These are phyloP conservation scores for Rhabdomys dilectus DNA, from an alignment of 2,113 vertebrate species.

Conservation along the genomic window DNA sequence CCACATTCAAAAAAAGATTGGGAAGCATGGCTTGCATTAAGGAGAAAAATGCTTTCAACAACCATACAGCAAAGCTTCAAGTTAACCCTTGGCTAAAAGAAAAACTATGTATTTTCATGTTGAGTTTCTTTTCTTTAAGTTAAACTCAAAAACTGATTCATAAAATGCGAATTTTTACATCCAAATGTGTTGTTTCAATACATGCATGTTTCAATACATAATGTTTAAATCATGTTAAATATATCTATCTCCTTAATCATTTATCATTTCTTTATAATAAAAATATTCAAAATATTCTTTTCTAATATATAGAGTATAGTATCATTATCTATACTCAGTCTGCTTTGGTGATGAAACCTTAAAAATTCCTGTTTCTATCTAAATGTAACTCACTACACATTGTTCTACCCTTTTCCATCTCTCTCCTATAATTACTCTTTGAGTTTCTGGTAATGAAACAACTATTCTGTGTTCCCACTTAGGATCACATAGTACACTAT, in stretches of 20 bases:
- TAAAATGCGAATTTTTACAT: neutral
- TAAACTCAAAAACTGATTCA: neutral
- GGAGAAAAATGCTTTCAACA: neutral
- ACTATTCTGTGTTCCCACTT: neutral
- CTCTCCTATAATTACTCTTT: neutral
- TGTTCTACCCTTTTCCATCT: neutral
- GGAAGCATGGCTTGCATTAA: neutral
- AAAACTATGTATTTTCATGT: constrained; percentile 5
- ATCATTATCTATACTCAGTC: neutral
- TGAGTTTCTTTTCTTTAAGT: neutral
- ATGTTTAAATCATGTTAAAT: neutral
- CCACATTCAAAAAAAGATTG: neutral
- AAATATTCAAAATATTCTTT: neutral
- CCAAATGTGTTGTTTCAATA: neutral
- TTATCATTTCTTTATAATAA: neutral
- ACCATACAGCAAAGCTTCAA: neutral
- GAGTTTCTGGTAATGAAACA: neutral
- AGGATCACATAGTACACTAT: neutral
- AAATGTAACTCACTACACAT: neutral
- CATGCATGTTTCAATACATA: neutral
- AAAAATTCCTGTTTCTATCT: neutral
- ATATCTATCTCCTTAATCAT: neutral
- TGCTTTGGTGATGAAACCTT: neutral
- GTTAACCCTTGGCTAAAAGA: neutral
- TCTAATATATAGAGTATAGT: neutral